Evolutionary conservation across 1,140 invertebrate genomes (phyloP).

Genomic region (Cyrtorhinus lividipennis): DNA sequence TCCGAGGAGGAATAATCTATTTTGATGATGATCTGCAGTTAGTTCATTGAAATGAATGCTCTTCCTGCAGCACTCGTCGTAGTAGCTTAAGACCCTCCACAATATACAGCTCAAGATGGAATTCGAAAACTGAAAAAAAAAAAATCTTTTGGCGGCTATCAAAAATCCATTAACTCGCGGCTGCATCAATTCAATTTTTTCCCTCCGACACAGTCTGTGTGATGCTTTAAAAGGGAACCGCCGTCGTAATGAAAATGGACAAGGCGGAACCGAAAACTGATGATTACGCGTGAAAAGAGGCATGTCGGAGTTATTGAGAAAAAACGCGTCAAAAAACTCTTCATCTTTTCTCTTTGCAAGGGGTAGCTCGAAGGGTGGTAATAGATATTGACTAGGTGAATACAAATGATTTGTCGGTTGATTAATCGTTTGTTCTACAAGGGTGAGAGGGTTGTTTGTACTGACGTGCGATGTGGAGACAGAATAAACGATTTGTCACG

Average conservation of each 20-base stretch:
- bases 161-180: conserved; percentile 3
- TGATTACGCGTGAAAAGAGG: neutral
- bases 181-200: neutral
- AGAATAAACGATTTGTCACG: too few species aligned
- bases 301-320: too few species aligned
- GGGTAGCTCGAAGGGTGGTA: neutral
- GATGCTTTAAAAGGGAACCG: neutral
- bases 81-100: too few species aligned
- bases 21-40: too few species aligned
- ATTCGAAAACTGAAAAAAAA: too few species aligned
- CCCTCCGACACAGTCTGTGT: too few species aligned
- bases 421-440: neutral
- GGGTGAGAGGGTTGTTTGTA: conserved; percentile 4
- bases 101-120: too few species aligned
- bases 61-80: too few species aligned
- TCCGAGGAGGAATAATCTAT: too few species aligned
- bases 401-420: conserved; percentile 1
- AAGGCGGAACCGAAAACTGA: conserved; percentile 2
- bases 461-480: too few species aligned
- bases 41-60: too few species aligned
- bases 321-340: neutral
- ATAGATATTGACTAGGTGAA: neutral
- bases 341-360: neutral
- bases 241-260: neutral
- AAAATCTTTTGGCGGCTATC: neutral